Percentiles rank a stretch among this genome's conserved stretches.
Conservation (phyloP, 2,888 invertebrate genomes). For the Pterobdella sp. region DNA sequence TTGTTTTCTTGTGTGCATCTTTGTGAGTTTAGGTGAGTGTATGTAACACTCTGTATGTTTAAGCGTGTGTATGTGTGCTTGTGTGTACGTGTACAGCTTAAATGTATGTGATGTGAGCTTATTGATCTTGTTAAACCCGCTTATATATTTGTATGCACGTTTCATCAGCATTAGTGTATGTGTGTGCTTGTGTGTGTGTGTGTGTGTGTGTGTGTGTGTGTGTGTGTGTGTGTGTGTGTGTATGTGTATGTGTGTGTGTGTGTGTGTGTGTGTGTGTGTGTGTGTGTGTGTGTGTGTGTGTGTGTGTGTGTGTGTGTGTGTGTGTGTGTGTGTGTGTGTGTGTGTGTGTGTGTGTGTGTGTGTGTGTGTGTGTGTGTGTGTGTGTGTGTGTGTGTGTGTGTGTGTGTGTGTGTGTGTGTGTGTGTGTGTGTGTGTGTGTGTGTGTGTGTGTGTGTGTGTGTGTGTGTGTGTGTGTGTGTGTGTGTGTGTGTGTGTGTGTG, state of each 20-base stretch:
- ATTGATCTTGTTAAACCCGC: not conserved
- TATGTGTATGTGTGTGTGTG: not conserved
- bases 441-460: slow-evolving; percentile 15
- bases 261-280: slow-evolving; percentile 8
- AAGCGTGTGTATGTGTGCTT: too few species aligned
- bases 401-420: not conserved
- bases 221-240: not conserved
- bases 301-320: slow-evolving; percentile 12
- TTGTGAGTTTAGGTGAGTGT: too few species aligned
- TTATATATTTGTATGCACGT: not conserved
- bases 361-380: slow-evolving; percentile 17
- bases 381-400: slow-evolving; percentile 15
- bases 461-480: slow-evolving; percentile 14
- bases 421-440: slow-evolving; percentile 20
- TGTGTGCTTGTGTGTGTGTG: not conserved
- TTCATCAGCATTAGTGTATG: too few species aligned
- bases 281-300: not conserved
- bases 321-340: slow-evolving; percentile 5
- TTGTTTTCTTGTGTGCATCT: too few species aligned
- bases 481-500: slow-evolving; percentile 21
- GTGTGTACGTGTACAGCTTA: too few species aligned
- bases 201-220: not conserved
- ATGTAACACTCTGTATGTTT: too few species aligned
- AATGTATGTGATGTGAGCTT: too few species aligned
- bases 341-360: slow-evolving; percentile 15